phyloP scores from a whole-genome alignment of 2,113 vertebrate genomes.

The Rhynchomys soricoides region DNA sequence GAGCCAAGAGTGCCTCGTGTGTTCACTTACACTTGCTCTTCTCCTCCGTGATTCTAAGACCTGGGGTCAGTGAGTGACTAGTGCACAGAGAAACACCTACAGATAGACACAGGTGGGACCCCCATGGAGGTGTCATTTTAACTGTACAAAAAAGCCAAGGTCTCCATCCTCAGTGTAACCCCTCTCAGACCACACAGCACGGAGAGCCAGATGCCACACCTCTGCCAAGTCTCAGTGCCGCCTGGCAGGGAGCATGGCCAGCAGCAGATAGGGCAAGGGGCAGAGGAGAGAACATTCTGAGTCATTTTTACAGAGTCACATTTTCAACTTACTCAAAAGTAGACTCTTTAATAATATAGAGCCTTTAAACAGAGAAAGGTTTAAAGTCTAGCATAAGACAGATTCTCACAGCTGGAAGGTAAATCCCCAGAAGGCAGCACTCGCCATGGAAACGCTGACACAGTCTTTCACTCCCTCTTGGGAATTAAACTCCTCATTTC shows the following conservation, averaged over 20 bases:
- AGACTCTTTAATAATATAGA: conserved; percentile 51
- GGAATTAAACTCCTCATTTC: conserved; percentile 69
- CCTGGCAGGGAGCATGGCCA: neutral
- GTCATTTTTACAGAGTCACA: conserved; percentile 5
- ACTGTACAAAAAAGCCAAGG: neutral
- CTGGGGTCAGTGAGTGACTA: rapidly evolving
- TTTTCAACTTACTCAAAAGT: conserved; percentile 23
- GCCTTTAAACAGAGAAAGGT: conserved; percentile 18
- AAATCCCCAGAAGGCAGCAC: neutral
- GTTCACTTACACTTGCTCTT: neutral
- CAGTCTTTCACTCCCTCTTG: conserved; percentile 5
- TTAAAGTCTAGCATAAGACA: conserved; percentile 44
- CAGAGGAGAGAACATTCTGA: neutral
- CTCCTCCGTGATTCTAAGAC: neutral
- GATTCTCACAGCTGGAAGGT: conserved; percentile 58
- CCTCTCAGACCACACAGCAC: neutral
- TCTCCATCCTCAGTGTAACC: rapidly evolving
- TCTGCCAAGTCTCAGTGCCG: rapidly evolving
- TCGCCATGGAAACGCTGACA: conserved; percentile 68
- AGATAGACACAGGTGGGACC: too few species aligned
- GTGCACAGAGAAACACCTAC: neutral
- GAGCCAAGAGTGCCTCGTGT: rapidly evolving
- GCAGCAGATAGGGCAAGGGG: neutral
- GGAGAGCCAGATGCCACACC: neutral
- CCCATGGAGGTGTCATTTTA: neutral